A percentile compares a stretch with the other conserved stretches of the same genome.
phyloP scores from a whole-genome alignment of 2,113 vertebrate species.

The Suricata suricatta region DNA sequence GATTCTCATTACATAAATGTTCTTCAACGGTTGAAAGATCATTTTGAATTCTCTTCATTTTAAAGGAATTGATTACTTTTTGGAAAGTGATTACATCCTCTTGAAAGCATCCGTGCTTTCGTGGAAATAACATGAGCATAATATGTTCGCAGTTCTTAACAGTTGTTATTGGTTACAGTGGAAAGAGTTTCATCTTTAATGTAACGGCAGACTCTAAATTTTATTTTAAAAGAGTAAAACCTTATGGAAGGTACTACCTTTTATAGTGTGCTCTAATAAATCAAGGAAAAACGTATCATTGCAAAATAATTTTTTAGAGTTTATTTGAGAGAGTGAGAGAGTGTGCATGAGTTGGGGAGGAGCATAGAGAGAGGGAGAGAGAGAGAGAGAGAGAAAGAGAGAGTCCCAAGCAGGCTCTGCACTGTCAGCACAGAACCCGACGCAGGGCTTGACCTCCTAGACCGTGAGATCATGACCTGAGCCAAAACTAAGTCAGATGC shows the following conservation, averaged over 20 bases:
- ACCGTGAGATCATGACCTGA: too few species aligned
- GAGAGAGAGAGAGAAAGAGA: too few species aligned
- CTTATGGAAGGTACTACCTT: not conserved
- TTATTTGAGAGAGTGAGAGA: too few species aligned
- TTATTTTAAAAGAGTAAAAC: not conserved
- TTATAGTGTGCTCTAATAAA: not conserved
- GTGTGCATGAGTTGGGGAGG: too few species aligned
- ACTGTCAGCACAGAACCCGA: too few species aligned
- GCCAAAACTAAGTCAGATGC: too few species aligned
- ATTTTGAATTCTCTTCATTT: slow-evolving; percentile 15
- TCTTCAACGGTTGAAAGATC: not conserved
- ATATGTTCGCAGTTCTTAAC: not conserved
- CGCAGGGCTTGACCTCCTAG: too few species aligned
- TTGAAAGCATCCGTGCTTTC: not conserved
- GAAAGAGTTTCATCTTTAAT: not conserved
- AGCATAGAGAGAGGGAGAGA: too few species aligned
- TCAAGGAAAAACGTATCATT: not conserved
- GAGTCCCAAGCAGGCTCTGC: too few species aligned
- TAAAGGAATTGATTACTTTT: slow-evolving; percentile 40
- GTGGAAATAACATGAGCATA: not conserved
- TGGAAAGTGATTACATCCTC: not conserved
- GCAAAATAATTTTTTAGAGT: not conserved
- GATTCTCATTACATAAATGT: not conserved
- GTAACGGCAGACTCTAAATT: not conserved
- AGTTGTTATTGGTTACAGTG: not conserved